Percentiles rank a stretch among this genome's conserved stretches.
These are phyloP conservation scores for Nesidiocoris tenuis DNA, from an alignment of 2,888 invertebrate species.

Conservation along the genomic window DNA sequence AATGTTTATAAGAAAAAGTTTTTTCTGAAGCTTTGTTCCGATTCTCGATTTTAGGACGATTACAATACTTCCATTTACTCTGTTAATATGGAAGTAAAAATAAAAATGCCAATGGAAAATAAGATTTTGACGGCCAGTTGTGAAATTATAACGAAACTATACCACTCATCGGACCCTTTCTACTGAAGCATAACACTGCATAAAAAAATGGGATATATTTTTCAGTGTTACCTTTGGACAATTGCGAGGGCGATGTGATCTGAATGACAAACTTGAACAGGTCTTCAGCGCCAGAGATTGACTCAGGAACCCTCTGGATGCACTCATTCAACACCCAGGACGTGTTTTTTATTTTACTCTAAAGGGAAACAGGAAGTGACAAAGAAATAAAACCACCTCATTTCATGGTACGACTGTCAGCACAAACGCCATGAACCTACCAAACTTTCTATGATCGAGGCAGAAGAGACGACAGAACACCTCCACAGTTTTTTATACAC, in stretches of 20 bases:
- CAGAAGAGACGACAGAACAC: constrained; percentile 67
- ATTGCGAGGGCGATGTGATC: constrained; percentile 63
- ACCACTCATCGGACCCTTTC: too few relatives aligned
- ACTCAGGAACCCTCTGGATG: constrained; percentile 70
- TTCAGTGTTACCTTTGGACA: constrained; percentile 51
- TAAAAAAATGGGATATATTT: too few relatives aligned
- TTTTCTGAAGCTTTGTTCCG: too few relatives aligned
- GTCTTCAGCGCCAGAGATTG: constrained; percentile 68
- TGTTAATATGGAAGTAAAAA: too few relatives aligned
- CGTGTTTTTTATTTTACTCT: constrained; percentile 74
- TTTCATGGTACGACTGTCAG: neutral
- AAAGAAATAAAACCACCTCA: constrained; percentile 5
- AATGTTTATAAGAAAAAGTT: too few relatives aligned
- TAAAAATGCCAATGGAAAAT: too few relatives aligned
- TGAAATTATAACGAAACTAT: too few relatives aligned
- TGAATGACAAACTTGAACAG: constrained; percentile 71
- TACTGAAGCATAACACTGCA: too few relatives aligned
- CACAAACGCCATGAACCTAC: too few relatives aligned
- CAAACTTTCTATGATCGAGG: constrained; percentile 73
- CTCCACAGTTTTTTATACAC: constrained; percentile 81
- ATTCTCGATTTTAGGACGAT: too few relatives aligned
- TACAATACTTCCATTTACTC: too few relatives aligned
- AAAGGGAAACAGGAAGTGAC: constrained; percentile 46
- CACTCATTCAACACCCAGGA: constrained; percentile 81
- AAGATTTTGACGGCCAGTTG: too few relatives aligned